Conservation (phyloP, 2,888 invertebrate genomes). For the Choreutis nemorana region DNA sequence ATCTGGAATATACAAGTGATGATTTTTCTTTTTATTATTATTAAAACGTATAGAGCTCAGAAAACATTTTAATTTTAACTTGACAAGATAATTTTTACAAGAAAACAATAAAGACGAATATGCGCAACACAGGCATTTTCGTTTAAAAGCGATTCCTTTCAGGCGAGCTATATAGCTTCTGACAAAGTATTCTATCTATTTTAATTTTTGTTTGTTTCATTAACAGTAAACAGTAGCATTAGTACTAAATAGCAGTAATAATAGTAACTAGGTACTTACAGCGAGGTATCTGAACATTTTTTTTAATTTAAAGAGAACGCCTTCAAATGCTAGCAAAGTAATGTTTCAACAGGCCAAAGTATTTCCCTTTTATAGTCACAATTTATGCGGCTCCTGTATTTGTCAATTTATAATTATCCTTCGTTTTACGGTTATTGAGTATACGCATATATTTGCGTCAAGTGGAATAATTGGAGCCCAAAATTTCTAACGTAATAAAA, state of each 20-base stretch:
- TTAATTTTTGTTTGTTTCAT: no score
- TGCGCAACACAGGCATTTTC: no score
- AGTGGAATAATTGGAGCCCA: no score
- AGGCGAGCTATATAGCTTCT: no score
- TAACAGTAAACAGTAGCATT: no score
- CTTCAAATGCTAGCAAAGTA: slow-evolving; percentile 18
- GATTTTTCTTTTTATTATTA: no score
- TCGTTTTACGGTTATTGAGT: slow-evolving; percentile 47
- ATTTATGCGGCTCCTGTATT: slow-evolving; percentile 22
- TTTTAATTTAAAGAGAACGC: slow-evolving; percentile 8
- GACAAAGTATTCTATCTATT: no score
- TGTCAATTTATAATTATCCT: slow-evolving; percentile 39
- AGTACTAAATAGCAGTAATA: slow-evolving; percentile 1
- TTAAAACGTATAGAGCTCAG: no score
- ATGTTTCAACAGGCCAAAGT: slow-evolving; percentile 10
- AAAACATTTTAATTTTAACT: slow-evolving; percentile 8
- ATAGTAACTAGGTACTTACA: slow-evolving; percentile 27
- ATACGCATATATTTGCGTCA: slow-evolving; percentile 40
- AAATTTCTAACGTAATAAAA: no score
- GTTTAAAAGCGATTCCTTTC: no score
- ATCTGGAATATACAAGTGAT: slow-evolving; percentile 30
- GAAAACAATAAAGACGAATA: no score
- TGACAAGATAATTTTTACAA: background rate
- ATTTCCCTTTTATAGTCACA: slow-evolving; percentile 34
- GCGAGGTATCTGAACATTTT: slow-evolving; percentile 42